Percentiles rank a stretch among this genome's conserved stretches.
Evolutionary conservation across 2,888 invertebrate species (phyloP).

Genomic region (Watsonalla binaria): DNA sequence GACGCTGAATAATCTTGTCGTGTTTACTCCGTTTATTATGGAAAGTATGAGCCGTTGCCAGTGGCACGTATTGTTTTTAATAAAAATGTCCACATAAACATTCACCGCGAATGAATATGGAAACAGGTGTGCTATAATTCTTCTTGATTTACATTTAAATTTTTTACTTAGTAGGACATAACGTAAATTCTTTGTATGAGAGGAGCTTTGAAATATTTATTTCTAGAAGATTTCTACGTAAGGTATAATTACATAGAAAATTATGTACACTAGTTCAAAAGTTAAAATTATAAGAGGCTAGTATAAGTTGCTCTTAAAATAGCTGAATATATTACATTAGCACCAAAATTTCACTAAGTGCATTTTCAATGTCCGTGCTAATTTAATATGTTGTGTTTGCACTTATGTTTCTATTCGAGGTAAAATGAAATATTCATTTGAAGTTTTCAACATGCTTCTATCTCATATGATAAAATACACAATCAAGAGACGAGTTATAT

Average conservation of each 20-base stretch:
- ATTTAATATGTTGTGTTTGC: not conserved
- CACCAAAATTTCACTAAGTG: not conserved
- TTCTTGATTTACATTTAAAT: not conserved
- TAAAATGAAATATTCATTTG: not conserved
- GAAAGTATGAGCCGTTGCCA: constrained; percentile 30
- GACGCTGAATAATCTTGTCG: constrained; percentile 47
- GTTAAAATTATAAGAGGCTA: too few relatives aligned
- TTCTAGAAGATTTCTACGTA: not conserved
- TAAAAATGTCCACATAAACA: not conserved
- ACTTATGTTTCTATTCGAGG: not conserved
- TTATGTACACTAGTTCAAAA: too few relatives aligned
- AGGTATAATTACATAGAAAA: too few relatives aligned
- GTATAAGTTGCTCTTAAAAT: too few relatives aligned
- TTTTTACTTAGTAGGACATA: too few relatives aligned
- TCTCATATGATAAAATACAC: too few relatives aligned
- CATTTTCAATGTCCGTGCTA: not conserved
- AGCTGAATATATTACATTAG: not conserved
- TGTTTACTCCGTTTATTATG: constrained; percentile 42
- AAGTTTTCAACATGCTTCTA: too few relatives aligned
- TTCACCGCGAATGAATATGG: not conserved
- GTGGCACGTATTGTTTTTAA: constrained; percentile 28
- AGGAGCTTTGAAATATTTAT: not conserved
- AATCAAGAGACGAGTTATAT: too few relatives aligned
- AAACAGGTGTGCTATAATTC: not conserved
- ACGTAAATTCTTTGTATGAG: not conserved